These are phyloP conservation scores for Procapra przewalskii DNA, from an alignment of 2,113 vertebrate genomes.

Conservation along the genomic window DNA sequence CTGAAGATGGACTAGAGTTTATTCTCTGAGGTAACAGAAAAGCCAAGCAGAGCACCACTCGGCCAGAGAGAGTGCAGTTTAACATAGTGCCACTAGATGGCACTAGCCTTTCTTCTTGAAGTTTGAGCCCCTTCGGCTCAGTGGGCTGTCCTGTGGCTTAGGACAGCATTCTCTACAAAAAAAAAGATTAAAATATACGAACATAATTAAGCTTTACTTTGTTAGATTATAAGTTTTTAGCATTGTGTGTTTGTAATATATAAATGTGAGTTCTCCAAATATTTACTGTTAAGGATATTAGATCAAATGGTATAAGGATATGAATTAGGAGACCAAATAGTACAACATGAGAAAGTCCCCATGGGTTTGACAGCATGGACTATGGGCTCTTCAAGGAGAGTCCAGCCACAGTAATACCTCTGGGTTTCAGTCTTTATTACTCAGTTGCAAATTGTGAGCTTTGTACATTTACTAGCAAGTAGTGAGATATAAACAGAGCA, in stretches of 20 bases:
- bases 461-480: neutral
- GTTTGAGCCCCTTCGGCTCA: neutral
- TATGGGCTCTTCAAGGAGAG: neutral
- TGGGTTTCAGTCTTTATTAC: neutral
- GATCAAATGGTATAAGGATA: neutral
- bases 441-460: neutral
- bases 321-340: neutral
- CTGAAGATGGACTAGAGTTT: no score
- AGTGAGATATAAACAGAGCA: neutral
- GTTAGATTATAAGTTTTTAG: neutral
- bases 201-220: neutral
- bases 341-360: neutral
- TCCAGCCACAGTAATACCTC: no score
- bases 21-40: neutral
- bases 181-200: neutral
- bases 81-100: neutral
- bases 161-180: neutral
- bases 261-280: neutral
- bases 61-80: neutral
- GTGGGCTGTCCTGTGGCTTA: neutral
- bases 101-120: neutral
- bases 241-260: neutral
- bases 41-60: fast-evolving
- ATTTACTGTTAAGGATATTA: neutral
- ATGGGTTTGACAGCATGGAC: neutral